Conservation (phyloP, 2,888 invertebrate genomes). For the Auanema freiburgensis region DNA sequence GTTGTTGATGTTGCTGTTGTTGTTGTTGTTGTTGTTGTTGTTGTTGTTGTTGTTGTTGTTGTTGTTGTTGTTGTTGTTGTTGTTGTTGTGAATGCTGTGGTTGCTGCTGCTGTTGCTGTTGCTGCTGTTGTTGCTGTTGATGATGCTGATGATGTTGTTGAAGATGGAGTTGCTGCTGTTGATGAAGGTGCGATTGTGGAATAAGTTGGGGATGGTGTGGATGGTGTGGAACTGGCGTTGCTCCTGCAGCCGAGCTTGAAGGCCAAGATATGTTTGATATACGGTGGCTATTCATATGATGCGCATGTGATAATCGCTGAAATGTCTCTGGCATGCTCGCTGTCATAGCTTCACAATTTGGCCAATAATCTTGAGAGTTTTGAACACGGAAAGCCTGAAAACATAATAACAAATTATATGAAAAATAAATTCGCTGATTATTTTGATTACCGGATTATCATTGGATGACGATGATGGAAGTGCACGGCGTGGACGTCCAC, state of each 20-base stretch:
- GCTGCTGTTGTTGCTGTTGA: neutral
- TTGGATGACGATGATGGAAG: too few relatives aligned
- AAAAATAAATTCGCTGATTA: too few relatives aligned
- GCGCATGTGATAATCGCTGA: too few relatives aligned
- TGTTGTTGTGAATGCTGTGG: conserved; percentile 1
- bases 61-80: conserved; percentile 5
- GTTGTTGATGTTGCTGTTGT: conserved; percentile 1
- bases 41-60: neutral
- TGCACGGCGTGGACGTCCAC: too few relatives aligned
- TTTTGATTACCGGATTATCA: too few relatives aligned
- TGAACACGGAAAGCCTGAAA: too few relatives aligned
- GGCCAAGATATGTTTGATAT: too few relatives aligned
- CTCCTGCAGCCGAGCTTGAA: neutral
- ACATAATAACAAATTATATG: too few relatives aligned
- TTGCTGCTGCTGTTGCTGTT: neutral
- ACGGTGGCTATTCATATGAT: too few relatives aligned
- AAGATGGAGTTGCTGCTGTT: conserved; percentile 2
- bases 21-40: conserved; percentile 1
- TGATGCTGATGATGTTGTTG: neutral
- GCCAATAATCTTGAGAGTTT: too few relatives aligned
- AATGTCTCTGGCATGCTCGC: too few relatives aligned
- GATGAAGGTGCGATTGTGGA: conserved; percentile 1
- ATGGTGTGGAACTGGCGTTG: neutral
- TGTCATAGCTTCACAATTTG: too few relatives aligned
- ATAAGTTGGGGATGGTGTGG: neutral